Conservation (phyloP, 2,888 invertebrate species). For the Ctena decussata region DNA sequence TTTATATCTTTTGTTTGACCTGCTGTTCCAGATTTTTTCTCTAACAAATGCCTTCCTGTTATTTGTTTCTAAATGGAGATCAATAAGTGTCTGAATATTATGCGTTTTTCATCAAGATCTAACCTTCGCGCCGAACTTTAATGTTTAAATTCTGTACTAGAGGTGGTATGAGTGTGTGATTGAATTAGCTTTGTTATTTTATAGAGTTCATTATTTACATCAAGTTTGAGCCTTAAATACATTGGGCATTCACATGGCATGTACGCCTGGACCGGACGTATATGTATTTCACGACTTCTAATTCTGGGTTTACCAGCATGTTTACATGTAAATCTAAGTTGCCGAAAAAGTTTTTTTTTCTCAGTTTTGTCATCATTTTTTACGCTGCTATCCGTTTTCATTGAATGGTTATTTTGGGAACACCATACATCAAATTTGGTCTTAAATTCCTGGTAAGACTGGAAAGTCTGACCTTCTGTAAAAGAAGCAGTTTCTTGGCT, state of each 20-base stretch:
- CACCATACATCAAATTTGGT: not conserved
- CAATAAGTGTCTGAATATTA: not conserved
- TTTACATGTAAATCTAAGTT: conserved; percentile 1
- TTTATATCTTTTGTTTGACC: not conserved
- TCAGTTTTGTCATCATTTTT: not conserved
- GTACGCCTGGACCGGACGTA: not conserved
- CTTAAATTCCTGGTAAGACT: not conserved
- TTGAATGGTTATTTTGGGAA: not conserved
- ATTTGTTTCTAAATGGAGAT: conserved; percentile 1
- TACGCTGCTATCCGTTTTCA: not conserved
- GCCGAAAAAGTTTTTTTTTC: not conserved
- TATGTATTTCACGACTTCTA: not conserved
- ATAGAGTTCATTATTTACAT: not conserved
- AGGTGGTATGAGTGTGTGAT: not conserved
- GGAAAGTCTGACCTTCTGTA: not conserved
- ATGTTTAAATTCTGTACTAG: conserved; percentile 11
- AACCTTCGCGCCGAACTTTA: not conserved
- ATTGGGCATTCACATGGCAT: conserved; percentile 5
- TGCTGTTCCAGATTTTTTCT: not conserved
- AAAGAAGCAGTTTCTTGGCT: not conserved
- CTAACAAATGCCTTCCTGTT: not conserved
- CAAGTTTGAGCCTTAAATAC: conserved; percentile 1
- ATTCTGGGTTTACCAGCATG: conserved; percentile 19
- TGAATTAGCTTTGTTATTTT: not conserved
- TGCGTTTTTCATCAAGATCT: not conserved